Evolutionary conservation across 2,113 vertebrate genomes (phyloP).

Genomic region (Daboia siamensis): DNA sequence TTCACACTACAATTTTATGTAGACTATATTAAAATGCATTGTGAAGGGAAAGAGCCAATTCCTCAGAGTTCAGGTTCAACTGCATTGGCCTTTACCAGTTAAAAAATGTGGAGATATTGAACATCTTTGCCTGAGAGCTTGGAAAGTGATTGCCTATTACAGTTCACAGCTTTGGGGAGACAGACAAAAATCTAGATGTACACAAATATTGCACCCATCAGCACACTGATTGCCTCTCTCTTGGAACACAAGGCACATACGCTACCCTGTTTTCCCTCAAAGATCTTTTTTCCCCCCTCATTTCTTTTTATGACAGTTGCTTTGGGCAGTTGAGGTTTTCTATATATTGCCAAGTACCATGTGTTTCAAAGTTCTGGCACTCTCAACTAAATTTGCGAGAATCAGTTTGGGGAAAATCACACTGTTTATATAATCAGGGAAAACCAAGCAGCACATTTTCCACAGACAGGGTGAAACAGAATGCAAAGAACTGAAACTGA

Average conservation of each 20-base stretch:
- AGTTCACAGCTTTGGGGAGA: not conserved
- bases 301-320: not conserved
- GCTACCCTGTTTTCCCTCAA: not conserved
- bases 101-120: not conserved
- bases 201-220: not conserved
- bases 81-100: not conserved
- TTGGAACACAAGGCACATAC: not conserved
- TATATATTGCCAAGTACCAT: not conserved
- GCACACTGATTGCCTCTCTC: not conserved
- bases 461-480: not conserved
- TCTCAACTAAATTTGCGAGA: not conserved
- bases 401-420: not conserved
- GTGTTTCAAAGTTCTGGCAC: not conserved
- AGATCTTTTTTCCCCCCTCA: not conserved
- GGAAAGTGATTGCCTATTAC: not conserved
- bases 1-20: not conserved
- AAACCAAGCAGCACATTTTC: not conserved
- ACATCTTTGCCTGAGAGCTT: not conserved
- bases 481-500: not conserved
- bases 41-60: not conserved
- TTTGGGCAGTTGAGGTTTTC: not conserved
- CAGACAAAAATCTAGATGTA: not conserved
- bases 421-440: not conserved
- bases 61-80: not conserved
- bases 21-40: not conserved